Evolutionary conservation across 2,113 vertebrate species (phyloP), one percentile per base, ranked within the genome.

Genomic region (Capreolus pygargus): DNA sequence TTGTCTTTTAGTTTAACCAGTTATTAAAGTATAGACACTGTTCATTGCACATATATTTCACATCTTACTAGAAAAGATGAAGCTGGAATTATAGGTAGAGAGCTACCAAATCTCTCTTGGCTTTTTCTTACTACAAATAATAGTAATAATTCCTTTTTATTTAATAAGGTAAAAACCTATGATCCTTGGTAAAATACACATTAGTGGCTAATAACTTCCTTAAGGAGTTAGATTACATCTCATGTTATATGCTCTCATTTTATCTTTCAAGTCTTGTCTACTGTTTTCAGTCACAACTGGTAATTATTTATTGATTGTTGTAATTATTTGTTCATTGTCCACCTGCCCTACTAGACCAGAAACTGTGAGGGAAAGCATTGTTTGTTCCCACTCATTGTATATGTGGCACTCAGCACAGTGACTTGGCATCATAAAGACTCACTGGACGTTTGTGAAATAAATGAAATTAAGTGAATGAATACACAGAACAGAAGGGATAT

Each of bases 221-320:
- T 90, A 94, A 76, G 79, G 70, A 94, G 83, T 90, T 88, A 95
- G 55, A 70, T 85, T 47, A 81, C 52, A 81, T 78, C 33, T 97
- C 12, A 7, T 70, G 5, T 55, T 78, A 64, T 13, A 50, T 92
- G 9, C 39, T 83, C 17, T 90, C 13, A 74, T 95, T 96, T 95
- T 74, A 94, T 61, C 60, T 5, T 81, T 15, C 86, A 43, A 55
- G 43, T 93, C 90, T 88, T 36, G 67, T 95, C 50, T 95, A 7
- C 43, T 96, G 21, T 47, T 88, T 19, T 78, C 89, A 91, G 50
- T 93, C 55, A 89, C 4, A 89, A 39, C 86, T 90, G 81, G 88
- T 94, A 89, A 43, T 95, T 97, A 91, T 86, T 79, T 95, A 70
- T 92, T 92, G 79, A 89, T 89, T 95, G 94, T 93, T 94, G 23